Base-by-base conservation (phyloP, 2,797 vertebrate genomes). In the Eidolon dupreanum region DNA sequence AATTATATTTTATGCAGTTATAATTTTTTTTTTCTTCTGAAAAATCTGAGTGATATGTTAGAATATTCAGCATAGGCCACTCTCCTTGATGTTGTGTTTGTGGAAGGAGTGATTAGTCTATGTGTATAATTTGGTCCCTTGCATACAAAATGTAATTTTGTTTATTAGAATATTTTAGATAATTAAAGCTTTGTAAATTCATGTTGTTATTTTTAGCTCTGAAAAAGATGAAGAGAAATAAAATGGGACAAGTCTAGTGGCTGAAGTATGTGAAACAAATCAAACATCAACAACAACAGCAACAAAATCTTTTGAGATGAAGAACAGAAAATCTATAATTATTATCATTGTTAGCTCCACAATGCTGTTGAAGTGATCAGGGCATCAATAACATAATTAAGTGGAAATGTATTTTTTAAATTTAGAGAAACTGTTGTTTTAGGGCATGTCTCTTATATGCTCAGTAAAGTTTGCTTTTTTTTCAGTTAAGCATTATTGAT, bases 221-320 rank as follows among this genome's bases (percentile, higher is more conserved):
- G 78, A 83, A 83, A 93, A 88, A 74, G 66, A 74, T 41, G 57
- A 74, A 74, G 77, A 94, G 49, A 81, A 94, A 89, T 83, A 75
- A 94, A 66, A 89, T 43, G 24, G 46, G n/a, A 53, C 75, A 88
- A 73, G 20, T 75, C 31, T 57, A 89, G 38, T n/a, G 36, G 38
- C 79, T 63, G 49, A 88, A 92, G 71, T 66, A 77, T 12, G 8
- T 82, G 66, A 65, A 74, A 88, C 38, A 65, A 88, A 57, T 83
- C 68, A 38, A 83, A 66, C 38, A 38, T 74, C 17, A 66, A 38
- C 38, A 75, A 74, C 74, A 88, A 43, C 19, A 49, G 49, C 49
- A 49, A 49, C 13, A 49, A 20, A 38, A 83, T 9, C 15, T 26
- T 46, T 81, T 75, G 38, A 75, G 38, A 38, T 73, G 33, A 87